A percentile compares a stretch with the other conserved stretches of the same genome.
Conservation (phyloP, 2,113 vertebrate genomes). For the Ciconia stormi region DNA sequence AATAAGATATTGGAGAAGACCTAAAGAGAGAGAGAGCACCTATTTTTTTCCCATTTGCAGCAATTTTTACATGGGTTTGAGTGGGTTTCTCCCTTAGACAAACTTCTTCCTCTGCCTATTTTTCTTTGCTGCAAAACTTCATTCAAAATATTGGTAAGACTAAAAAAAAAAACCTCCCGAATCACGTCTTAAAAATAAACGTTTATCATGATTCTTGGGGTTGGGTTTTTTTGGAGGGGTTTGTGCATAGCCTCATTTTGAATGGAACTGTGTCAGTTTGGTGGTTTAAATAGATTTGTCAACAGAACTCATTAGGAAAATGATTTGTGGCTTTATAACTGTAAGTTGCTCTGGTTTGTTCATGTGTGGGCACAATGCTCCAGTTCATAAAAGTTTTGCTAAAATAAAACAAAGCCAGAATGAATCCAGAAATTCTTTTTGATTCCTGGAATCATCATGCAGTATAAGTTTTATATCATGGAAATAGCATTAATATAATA, state of each 20-base stretch:
- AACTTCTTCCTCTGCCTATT: neutral
- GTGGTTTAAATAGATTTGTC: neutral
- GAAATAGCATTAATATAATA: neutral
- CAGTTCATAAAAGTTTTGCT: neutral
- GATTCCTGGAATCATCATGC: neutral
- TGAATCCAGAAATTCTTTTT: neutral
- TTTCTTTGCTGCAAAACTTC: neutral
- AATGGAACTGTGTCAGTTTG: neutral
- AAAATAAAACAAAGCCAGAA: neutral
- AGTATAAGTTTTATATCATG: neutral
- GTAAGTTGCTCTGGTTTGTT: neutral
- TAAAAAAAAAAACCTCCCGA: neutral
- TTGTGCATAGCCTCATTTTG: neutral
- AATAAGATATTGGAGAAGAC: neutral
- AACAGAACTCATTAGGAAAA: neutral
- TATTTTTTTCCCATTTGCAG: neutral
- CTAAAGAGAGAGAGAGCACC: accelerated
- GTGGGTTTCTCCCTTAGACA: neutral
- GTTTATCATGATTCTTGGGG: neutral
- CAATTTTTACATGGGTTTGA: neutral
- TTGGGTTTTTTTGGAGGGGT: neutral
- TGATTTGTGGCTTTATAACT: neutral
- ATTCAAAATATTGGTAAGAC: neutral
- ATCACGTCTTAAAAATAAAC: neutral
- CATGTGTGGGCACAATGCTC: neutral